Conservation (phyloP, 2,797 vertebrate genomes). For the Pithecia hirsuta region DNA sequence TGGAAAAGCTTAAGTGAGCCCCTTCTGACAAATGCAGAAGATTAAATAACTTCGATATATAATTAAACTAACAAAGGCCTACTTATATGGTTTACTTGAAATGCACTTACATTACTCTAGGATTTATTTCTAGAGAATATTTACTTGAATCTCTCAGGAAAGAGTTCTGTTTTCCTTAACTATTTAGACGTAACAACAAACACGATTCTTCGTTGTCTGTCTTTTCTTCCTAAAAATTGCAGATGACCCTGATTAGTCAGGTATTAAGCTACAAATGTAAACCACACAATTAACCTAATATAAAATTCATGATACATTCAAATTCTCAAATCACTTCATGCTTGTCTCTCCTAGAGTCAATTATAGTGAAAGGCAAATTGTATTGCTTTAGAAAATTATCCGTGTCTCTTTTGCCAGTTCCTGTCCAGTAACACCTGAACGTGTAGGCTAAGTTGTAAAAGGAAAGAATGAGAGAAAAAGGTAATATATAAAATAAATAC, state of each 20-base stretch:
- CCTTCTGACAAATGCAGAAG: background rate
- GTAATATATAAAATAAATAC: background rate
- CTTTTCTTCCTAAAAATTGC: background rate
- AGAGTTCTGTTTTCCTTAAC: background rate
- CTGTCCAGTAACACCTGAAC: background rate
- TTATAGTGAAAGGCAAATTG: background rate
- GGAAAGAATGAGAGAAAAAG: background rate
- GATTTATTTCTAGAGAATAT: background rate
- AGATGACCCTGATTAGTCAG: background rate
- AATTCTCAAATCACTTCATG: background rate
- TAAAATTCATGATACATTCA: background rate
- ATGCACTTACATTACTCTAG: background rate
- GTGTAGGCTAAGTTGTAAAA: background rate
- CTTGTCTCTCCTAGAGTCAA: background rate
- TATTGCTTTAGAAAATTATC: background rate
- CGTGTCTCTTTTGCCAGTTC: background rate
- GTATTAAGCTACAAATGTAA: background rate
- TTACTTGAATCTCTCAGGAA: background rate
- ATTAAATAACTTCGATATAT: background rate
- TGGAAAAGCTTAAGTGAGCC: background rate
- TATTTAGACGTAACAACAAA: background rate
- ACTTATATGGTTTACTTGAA: background rate
- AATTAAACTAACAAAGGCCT: background rate
- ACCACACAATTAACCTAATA: background rate
- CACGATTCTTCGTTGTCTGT: background rate